Evolutionary conservation across 1,140 invertebrate species (phyloP), one percentile per base, ranked within the genome.

Genomic region (Megalonaias nervosa): DNA sequence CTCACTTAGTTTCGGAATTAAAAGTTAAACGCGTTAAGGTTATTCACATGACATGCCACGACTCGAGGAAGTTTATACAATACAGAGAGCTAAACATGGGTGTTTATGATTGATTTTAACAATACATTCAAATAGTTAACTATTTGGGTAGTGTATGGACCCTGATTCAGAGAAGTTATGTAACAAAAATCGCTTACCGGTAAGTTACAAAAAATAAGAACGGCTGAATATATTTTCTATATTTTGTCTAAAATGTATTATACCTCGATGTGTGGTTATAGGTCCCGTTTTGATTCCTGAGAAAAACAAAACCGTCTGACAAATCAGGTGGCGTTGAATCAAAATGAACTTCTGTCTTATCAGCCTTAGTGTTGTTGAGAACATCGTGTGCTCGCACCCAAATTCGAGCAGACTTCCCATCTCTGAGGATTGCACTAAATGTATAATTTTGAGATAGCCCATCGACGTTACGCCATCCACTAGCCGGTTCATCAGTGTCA

Each of bases 311-410:
- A 75, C 14, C n/a, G 21, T 21, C 15, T 64, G 16, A 48, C 38
- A 48, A 48, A 48, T 9, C 38, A 48, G 74, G 74, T 64, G 23
- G 23, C 38, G 67, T 31, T 19, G 48, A 58, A 55, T 75, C 74
- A 16, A 59, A 21, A 1, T 48, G 71, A 2, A 77, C 69, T 14
- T 72, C 48, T 15, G 75, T 77, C 15, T n/a, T 57, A n/a, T 67
- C 69, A 2, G 56, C 31, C 65, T 72, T 66, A 21, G 17, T 59
- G 26, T 77, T 77, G n/a, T 62, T 57, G 31, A 77, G 48, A 13
- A 73, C 55, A 58, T 77, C 75, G 19, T n/a, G 15, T 12, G 69
- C 75, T 67, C 64, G 38, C 6, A 77, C 62, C 69, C 69, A 72
- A 6, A 77, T 55, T 17, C 70, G 58, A 1, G 72, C 12, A 31